These are phyloP conservation scores for Nothobranchius furzeri DNA, from an alignment of 2,113 vertebrate genomes.

Conservation along the genomic window DNA sequence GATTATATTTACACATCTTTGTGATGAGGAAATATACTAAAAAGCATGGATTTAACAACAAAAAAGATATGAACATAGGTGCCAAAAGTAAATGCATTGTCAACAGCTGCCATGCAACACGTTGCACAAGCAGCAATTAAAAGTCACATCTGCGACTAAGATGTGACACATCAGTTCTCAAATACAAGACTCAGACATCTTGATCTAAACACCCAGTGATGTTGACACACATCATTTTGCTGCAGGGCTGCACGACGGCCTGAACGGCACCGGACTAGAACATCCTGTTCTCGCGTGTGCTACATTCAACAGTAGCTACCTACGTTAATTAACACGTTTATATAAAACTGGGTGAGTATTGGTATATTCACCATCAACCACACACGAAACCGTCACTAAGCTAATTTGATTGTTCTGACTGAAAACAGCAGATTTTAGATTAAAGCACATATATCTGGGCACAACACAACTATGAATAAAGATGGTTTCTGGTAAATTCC, in stretches of 20 bases:
- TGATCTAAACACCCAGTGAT: neutral
- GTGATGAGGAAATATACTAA: too few relatives aligned
- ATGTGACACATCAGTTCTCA: neutral
- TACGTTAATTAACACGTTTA: constrained; percentile 15
- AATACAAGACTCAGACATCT: neutral
- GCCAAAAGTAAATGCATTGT: too few relatives aligned
- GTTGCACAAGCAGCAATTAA: too few relatives aligned
- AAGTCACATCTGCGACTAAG: too few relatives aligned
- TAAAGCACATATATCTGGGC: neutral
- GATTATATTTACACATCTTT: too few relatives aligned
- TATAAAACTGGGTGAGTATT: constrained; percentile 6
- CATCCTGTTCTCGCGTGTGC: constrained; percentile 44
- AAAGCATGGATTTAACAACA: too few relatives aligned
- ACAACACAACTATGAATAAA: too few relatives aligned
- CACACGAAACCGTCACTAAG: neutral
- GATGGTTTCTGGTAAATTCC: too few relatives aligned
- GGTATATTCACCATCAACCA: neutral
- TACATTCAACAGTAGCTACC: constrained; percentile 10
- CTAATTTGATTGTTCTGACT: neutral
- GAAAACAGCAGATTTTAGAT: too few relatives aligned
- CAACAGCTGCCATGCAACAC: too few relatives aligned
- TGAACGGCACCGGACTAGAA: constrained; percentile 25
- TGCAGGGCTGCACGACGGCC: neutral
- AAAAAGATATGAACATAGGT: too few relatives aligned
- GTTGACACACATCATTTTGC: neutral